phyloP scores from a whole-genome alignment of 2,113 vertebrate species.

The Sinocyclocheilus rhinocerous region DNA sequence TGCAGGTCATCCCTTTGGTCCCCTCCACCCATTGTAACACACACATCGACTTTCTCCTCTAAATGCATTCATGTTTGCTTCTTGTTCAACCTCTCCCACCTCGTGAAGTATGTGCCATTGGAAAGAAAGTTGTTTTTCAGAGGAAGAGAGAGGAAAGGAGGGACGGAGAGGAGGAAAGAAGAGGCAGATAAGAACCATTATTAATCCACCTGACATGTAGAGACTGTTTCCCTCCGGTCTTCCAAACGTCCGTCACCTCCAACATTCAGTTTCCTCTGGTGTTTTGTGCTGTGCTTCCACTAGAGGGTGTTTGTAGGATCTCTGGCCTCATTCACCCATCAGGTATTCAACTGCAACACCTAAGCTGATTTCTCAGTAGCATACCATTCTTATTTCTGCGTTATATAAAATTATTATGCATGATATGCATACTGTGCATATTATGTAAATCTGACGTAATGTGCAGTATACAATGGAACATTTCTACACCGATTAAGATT shows the following conservation, averaged over 20 bases:
- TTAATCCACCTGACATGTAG: constrained; percentile 54
- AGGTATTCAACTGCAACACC: neutral
- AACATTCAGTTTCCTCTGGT: constrained; percentile 34
- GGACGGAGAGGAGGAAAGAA: constrained; percentile 34
- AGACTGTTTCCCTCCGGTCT: neutral
- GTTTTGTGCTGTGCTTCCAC: constrained; percentile 33
- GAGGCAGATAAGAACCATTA: constrained; percentile 42
- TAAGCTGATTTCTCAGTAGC: neutral
- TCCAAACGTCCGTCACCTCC: constrained; percentile 41
- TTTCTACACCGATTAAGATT: too few species aligned
- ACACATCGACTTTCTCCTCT: constrained; percentile 7
- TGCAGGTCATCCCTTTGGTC: constrained; percentile 12
- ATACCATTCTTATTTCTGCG: neutral
- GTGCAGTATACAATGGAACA: neutral
- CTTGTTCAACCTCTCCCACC: constrained; percentile 49
- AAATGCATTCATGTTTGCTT: constrained; percentile 50
- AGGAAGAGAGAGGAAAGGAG: constrained; percentile 39
- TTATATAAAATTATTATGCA: neutral
- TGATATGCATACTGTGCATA: neutral
- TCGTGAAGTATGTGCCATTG: constrained; percentile 49
- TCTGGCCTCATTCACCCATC: neutral
- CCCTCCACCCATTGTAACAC: constrained; percentile 14
- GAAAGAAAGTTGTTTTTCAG: constrained; percentile 60
- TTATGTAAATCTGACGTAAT: neutral
- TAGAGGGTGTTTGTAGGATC: constrained; percentile 47